phyloP scores from a whole-genome alignment of 2,888 invertebrate genomes.

The Lapara coniferarum region DNA sequence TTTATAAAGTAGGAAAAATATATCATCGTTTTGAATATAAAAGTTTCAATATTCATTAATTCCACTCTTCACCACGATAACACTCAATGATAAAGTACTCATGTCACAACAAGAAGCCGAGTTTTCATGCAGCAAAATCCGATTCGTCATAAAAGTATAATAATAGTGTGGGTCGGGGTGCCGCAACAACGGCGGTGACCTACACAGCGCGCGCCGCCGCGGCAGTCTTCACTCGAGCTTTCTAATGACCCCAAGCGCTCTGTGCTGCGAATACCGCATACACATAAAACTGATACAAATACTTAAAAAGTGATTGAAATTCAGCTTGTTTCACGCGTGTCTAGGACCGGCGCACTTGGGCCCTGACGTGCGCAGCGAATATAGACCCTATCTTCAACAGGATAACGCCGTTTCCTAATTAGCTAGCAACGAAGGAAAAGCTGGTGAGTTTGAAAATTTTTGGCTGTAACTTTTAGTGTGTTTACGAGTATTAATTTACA shows the following conservation, averaged over 20 bases:
- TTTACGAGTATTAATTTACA: conserved; percentile 15
- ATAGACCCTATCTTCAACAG: conserved; percentile 70
- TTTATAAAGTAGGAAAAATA: no score
- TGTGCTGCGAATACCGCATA: conserved; percentile 67
- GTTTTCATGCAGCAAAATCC: conserved; percentile 74
- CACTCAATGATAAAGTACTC: conserved; percentile 39
- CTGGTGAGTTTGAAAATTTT: conserved; percentile 62
- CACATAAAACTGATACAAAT: conserved; percentile 62
- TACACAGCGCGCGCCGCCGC: conserved; percentile 78
- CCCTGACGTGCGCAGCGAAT: conserved; percentile 55
- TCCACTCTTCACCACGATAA: not conserved
- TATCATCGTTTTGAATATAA: no score
- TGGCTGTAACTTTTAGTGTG: conserved; percentile 45
- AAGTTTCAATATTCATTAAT: no score
- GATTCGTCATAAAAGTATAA: conserved; percentile 84
- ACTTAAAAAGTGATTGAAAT: conserved; percentile 59
- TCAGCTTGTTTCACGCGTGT: conserved; percentile 63
- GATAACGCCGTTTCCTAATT: conserved; percentile 73
- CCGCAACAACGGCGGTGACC: conserved; percentile 81
- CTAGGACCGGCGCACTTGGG: conserved; percentile 67
- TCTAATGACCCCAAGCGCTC: conserved; percentile 83
- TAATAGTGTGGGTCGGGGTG: conserved; percentile 79
- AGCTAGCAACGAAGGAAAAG: conserved; percentile 56
- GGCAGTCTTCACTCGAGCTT: conserved; percentile 81
- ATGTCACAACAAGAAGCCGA: conserved; percentile 64